phyloP scores from a whole-genome alignment of 2,888 invertebrate species.

The Graphium colonna region DNA sequence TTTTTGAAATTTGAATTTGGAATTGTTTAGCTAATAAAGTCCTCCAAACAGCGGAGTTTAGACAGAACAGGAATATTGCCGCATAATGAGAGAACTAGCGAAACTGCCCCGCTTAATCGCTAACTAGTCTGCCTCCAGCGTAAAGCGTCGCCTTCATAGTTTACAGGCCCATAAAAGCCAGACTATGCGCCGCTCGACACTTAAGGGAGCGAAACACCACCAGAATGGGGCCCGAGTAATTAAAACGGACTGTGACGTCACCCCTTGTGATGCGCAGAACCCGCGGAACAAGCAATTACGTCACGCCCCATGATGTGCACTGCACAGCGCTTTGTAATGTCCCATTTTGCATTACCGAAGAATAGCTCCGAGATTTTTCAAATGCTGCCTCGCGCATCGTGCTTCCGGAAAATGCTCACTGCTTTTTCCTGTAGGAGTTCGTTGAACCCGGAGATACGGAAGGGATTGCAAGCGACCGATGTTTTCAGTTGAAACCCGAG shows the following conservation, averaged over 20 bases:
- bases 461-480: no score
- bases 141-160: slow-evolving; percentile 54
- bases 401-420: no score
- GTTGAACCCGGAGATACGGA: no score
- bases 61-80: slow-evolving; percentile 19
- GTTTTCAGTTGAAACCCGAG: no score
- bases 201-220: slow-evolving; percentile 72
- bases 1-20: no score
- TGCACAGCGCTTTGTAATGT: slow-evolving; percentile 1
- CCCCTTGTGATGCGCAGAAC: no score
- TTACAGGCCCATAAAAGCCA: slow-evolving; percentile 60
- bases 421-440: background rate
- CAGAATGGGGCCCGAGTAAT: slow-evolving; percentile 68
- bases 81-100: slow-evolving; percentile 41
- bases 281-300: slow-evolving; percentile 67
- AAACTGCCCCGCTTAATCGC: slow-evolving; percentile 26
- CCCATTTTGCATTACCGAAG: background rate
- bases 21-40: no score
- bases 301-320: slow-evolving; percentile 24
- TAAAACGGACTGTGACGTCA: slow-evolving; percentile 47
- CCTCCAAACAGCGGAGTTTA: no score
- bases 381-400: no score
- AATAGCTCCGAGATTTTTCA: background rate
- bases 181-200: slow-evolving; percentile 44
- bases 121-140: slow-evolving; percentile 26